Base-by-base conservation (phyloP, 2,888 invertebrate genomes). In the Proisotoma minuta region DNA sequence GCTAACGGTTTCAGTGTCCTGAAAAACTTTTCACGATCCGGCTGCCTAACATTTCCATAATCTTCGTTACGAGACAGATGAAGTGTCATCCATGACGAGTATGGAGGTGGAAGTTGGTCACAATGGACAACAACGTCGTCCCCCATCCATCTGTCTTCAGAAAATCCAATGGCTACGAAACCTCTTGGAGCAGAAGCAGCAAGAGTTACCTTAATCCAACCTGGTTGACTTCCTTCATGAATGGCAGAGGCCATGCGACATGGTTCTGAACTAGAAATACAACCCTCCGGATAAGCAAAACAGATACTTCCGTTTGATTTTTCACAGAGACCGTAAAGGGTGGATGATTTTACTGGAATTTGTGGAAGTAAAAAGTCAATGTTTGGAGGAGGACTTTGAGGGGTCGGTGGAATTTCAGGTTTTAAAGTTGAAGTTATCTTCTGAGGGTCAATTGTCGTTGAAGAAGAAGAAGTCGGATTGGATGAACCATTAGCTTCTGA, bases 111-210 rank as follows among this genome's bases (percentile, higher is more conserved):
- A 20, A 23, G 22, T 15, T 54, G 28, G 4, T 34, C n/a, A 48
- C 60, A 60, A 26, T 47, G 27, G 20, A 60, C 4, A 1, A 60
- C 60, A 12, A 49, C 18, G 39, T 60, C 60, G 24, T 60, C 60
- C 8, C 60, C 60, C 60, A 60, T 60, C n/a, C 27, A 60, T 3
- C 18, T 29, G 28, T 60, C 60, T 3, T 81, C 78, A 8, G 92
- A 92, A 4, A 93, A 79, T 0, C 87, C 93, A 10, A 90, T 82
- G 0, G 89, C 90, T 1, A 91, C 85, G 75, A 88, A 89, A 2
- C 54, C 60, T 18, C 26, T 23, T n/a, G 56, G 56, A 28, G 49
- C 56, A 15, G 60, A 34, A n/a, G 60, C 60, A 4, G 54, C 59
- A 15, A 66, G 40, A 15, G 48, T 39, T n/a, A 47, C 39, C 28